Percentiles rank a stretch among this genome's conserved stretches.
Evolutionary conservation across 2,113 vertebrate genomes (phyloP).

Genomic region (Nesoenas mayeri): DNA sequence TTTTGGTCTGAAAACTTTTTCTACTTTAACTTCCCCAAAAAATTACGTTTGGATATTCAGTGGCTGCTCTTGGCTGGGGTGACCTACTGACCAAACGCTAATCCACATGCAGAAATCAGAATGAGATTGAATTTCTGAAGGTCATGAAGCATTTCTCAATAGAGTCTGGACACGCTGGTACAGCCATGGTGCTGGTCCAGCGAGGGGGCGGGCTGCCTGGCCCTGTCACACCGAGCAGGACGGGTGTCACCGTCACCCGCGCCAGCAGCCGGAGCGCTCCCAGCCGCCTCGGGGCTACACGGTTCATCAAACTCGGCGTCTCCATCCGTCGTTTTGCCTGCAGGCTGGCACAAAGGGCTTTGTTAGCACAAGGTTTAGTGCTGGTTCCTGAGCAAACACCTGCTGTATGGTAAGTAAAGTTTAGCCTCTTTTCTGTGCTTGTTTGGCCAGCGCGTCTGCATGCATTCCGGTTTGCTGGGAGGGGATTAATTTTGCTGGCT

Average conservation of each 20-base stretch:
- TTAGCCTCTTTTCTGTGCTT: background rate
- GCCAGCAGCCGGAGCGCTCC: background rate
- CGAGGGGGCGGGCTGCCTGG: background rate
- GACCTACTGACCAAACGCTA: background rate
- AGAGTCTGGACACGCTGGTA: background rate
- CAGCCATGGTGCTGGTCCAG: background rate
- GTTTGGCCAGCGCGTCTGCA: background rate
- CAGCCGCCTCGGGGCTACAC: background rate
- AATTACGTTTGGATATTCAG: background rate
- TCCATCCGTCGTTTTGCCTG: background rate
- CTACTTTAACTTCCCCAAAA: background rate
- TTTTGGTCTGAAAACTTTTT: background rate
- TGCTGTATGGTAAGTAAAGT: background rate
- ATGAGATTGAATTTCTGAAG: background rate
- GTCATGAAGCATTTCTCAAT: background rate
- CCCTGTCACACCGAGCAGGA: background rate
- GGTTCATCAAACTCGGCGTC: background rate
- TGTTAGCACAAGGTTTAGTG: background rate
- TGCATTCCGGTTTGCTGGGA: background rate
- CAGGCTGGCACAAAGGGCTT: background rate
- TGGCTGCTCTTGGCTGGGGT: background rate
- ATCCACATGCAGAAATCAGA: background rate
- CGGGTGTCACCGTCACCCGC: background rate
- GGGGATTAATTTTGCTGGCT: background rate
- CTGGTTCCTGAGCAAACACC: slow-evolving; percentile 9